Conservation (phyloP, 2,888 invertebrate species). For the Ichneumoninae sp. region DNA sequence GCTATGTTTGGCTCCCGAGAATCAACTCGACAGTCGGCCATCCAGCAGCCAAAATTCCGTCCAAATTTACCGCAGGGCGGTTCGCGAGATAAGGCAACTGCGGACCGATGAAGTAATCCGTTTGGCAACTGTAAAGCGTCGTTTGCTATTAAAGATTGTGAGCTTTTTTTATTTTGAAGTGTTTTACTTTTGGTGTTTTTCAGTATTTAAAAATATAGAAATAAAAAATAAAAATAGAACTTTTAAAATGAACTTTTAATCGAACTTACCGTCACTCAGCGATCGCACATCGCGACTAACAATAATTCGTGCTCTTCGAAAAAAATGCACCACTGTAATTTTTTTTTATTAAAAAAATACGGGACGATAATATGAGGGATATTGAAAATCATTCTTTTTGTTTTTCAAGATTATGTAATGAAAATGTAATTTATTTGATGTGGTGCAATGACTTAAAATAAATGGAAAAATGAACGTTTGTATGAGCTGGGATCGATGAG, state of each 20-base stretch:
- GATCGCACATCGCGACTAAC: not conserved
- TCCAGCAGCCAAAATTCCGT: too few species aligned
- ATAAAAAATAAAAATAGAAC: not conserved
- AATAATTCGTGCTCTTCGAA: not conserved
- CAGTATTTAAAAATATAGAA: not conserved
- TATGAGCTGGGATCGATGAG: constrained; percentile 84
- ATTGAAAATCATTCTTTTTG: constrained; percentile 59
- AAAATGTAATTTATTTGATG: constrained; percentile 85
- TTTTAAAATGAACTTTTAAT: not conserved
- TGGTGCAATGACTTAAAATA: constrained; percentile 85
- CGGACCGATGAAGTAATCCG: too few species aligned
- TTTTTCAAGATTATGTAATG: constrained; percentile 80
- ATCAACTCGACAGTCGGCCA: too few species aligned
- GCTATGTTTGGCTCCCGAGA: too few species aligned
- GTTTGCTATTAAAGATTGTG: not conserved
- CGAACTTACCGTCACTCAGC: not conserved
- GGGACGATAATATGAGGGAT: constrained; percentile 44
- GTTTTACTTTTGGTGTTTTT: too few species aligned
- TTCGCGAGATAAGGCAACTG: too few species aligned
- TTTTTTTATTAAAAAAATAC: not conserved
- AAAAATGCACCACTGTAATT: not conserved
- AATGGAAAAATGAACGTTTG: constrained; percentile 84
- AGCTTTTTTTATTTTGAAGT: not conserved
- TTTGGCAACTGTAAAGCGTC: not conserved
- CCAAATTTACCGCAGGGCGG: too few species aligned